phyloP scores from a whole-genome alignment of 2,888 invertebrate species.

The Eupithecia subfuscata region DNA sequence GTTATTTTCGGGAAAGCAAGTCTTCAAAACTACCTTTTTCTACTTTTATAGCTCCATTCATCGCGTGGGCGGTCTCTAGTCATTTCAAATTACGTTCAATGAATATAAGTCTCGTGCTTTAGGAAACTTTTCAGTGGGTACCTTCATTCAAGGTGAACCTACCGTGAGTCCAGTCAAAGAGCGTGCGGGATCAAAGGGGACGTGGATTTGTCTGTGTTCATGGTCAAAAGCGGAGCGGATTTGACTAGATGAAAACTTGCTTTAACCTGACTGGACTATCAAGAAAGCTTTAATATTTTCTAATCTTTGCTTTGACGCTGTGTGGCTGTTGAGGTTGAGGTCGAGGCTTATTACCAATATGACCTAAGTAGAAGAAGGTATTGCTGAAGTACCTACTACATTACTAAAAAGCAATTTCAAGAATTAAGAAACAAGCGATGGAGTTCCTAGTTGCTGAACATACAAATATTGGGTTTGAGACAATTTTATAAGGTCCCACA shows the following conservation, averaged over 20 bases:
- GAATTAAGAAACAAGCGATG: no score
- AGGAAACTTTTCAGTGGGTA: constrained; percentile 50
- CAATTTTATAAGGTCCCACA: no score
- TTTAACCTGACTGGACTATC: no score
- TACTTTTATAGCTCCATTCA: not conserved
- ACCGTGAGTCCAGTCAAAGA: constrained; percentile 62
- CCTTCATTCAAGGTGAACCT: constrained; percentile 59
- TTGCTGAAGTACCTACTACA: no score
- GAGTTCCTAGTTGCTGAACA: no score
- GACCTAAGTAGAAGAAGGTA: no score
- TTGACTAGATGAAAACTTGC: not conserved
- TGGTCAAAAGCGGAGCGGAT: constrained; percentile 9
- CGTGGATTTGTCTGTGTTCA: constrained; percentile 8
- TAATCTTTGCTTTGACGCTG: no score
- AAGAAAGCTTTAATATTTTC: no score
- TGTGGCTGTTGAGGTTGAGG: no score
- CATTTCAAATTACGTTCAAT: constrained; percentile 20
- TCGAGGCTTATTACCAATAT: no score
- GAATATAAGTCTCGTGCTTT: constrained; percentile 32
- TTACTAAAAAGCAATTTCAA: no score
- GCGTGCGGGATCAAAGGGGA: constrained; percentile 59
- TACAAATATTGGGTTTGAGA: no score
- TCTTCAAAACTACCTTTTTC: constrained; percentile 3
- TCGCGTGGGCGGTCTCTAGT: not conserved
- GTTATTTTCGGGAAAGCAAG: not conserved